phyloP scores from a whole-genome alignment of 2,888 invertebrate species.

The Tanytarsus gracilentus region DNA sequence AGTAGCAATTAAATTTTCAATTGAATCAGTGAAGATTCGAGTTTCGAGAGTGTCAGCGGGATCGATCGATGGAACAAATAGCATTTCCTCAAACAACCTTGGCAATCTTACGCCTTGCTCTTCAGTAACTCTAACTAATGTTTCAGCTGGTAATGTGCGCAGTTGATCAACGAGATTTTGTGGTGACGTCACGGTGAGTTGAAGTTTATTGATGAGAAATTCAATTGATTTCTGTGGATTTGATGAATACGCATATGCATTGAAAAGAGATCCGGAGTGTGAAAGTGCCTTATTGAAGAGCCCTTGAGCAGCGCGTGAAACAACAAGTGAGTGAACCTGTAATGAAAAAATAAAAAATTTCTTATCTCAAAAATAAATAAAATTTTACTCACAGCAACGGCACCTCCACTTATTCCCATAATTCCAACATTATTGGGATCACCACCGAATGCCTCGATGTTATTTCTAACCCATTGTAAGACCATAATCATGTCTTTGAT shows the following conservation, averaged over 20 bases:
- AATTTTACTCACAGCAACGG: background rate
- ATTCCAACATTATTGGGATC: conserved; percentile 22
- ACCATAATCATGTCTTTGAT: conserved; percentile 26
- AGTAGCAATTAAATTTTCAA: background rate
- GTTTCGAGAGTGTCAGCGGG: background rate
- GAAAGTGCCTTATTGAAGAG: conserved; percentile 23
- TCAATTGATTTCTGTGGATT: conserved; percentile 2
- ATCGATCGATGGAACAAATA: conserved; percentile 22
- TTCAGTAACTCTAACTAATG: background rate
- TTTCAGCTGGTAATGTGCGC: conserved; percentile 3
- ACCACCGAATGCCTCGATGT: conserved; percentile 22
- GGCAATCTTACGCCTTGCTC: background rate
- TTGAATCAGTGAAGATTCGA: background rate
- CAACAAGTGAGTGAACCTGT: conserved; percentile 19
- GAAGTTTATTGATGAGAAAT: background rate
- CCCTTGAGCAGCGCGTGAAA: conserved; percentile 15
- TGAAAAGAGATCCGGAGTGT: conserved; percentile 21
- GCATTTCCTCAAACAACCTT: background rate
- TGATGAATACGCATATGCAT: background rate
- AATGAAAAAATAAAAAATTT: too few relatives aligned
- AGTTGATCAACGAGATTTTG: conserved; percentile 6
- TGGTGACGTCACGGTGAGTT: background rate
- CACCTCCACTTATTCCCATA: conserved; percentile 17
- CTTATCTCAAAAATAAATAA: too few relatives aligned
- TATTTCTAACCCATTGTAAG: conserved; percentile 20